These are phyloP conservation scores for Exocentrus adspersus DNA, from an alignment of 2,888 invertebrate species.

Conservation along the genomic window DNA sequence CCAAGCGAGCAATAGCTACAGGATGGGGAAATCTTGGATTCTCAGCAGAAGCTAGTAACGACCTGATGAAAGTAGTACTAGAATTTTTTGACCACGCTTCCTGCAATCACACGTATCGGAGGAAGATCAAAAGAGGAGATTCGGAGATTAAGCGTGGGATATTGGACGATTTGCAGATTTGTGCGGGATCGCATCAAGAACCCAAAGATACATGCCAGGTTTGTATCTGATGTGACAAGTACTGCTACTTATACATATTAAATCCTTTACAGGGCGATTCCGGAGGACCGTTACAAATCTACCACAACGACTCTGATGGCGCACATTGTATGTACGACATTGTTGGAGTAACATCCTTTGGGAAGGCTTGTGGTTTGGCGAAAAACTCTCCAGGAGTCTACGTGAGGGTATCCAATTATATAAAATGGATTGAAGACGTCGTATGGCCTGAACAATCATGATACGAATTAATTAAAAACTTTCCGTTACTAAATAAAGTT, in stretches of 20 bases:
- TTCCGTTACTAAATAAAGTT: too few relatives aligned
- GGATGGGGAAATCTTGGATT: slow-evolving; percentile 20
- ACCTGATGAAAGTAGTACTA: slow-evolving; percentile 7
- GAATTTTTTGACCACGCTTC: not conserved
- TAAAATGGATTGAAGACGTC: slow-evolving; percentile 63
- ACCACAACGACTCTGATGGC: slow-evolving; percentile 44
- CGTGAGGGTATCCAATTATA: slow-evolving; percentile 61
- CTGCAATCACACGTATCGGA: not conserved
- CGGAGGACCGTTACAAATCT: slow-evolving; percentile 70
- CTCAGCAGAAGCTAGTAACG: not conserved
- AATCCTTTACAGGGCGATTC: slow-evolving; percentile 68
- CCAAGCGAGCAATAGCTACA: slow-evolving; percentile 10
- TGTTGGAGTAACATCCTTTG: slow-evolving; percentile 64
- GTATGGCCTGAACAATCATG: slow-evolving; percentile 56
- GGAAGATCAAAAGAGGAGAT: not conserved
- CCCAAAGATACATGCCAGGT: slow-evolving; percentile 67
- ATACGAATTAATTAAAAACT: not conserved
- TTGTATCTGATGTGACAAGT: slow-evolving; percentile 20
- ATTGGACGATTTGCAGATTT: slow-evolving; percentile 64
- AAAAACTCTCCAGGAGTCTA: slow-evolving; percentile 61
- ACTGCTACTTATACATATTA: too few relatives aligned
- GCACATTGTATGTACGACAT: slow-evolving; percentile 63
- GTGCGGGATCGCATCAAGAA: slow-evolving; percentile 65
- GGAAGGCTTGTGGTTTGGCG: slow-evolving; percentile 58
- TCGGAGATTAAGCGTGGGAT: slow-evolving; percentile 58